Conservation (phyloP, 2,888 invertebrate genomes). For the Phorcus lineatus region DNA sequence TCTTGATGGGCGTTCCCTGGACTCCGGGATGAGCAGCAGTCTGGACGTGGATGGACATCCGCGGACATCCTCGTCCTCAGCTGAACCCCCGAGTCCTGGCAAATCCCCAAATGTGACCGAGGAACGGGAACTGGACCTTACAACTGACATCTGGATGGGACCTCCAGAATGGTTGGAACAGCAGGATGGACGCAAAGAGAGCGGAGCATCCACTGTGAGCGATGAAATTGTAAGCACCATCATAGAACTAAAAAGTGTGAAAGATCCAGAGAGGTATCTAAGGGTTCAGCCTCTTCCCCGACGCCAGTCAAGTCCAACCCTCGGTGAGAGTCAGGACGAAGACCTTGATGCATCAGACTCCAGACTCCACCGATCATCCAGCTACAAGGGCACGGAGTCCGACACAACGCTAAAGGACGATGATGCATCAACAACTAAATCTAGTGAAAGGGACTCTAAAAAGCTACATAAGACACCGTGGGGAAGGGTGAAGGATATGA, state of each 20-base stretch:
- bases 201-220: conserved; percentile 37
- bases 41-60: conserved; percentile 54
- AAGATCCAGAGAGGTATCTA: conserved; percentile 47
- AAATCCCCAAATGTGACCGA: conserved; percentile 34
- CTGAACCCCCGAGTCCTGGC: conserved; percentile 60
- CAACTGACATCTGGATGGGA: conserved; percentile 67
- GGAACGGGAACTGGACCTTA: conserved; percentile 41
- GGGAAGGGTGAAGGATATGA: conserved; percentile 87
- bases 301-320: conserved; percentile 67
- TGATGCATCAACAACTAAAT: conserved; percentile 26
- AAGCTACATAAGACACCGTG: conserved; percentile 81
- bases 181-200: conserved; percentile 48
- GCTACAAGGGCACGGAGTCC: conserved; percentile 59
- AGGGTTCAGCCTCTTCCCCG: conserved; percentile 54
- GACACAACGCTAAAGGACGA: conserved; percentile 27
- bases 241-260: conserved; percentile 48
- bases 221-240: conserved; percentile 45
- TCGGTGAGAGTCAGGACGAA: conserved; percentile 53
- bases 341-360: conserved; percentile 38
- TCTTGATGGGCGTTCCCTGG: conserved; percentile 57
- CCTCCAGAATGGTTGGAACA: conserved; percentile 69
- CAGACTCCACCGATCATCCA: conserved; percentile 58
- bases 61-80: conserved; percentile 56
- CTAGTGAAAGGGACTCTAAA: conserved; percentile 41
- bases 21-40: conserved; percentile 60